phyloP scores from a whole-genome alignment of 2,797 vertebrate species.

The Acanthiza pusilla region DNA sequence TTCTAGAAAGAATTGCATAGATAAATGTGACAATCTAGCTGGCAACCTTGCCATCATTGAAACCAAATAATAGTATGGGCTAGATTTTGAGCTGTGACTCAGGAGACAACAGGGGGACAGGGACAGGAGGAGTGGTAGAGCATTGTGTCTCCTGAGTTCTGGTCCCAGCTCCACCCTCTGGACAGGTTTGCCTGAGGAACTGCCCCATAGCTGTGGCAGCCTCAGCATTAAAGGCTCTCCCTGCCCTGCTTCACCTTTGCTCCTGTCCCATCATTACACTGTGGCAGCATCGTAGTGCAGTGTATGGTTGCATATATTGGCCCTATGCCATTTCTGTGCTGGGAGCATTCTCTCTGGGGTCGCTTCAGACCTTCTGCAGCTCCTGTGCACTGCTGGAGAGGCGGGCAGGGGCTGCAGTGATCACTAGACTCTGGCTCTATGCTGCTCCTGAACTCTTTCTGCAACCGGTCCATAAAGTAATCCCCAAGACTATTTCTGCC shows the following conservation, averaged over 20 bases:
- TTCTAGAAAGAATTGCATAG: not conserved
- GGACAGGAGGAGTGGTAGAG: not conserved
- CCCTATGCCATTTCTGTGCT: constrained; percentile 32
- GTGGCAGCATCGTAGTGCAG: not conserved
- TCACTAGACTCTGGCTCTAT: constrained; percentile 7
- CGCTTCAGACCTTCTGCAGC: not conserved
- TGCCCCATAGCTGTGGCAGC: not conserved
- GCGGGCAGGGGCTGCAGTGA: not conserved
- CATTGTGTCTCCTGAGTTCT: not conserved
- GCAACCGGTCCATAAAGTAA: constrained; percentile 75
- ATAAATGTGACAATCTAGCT: not conserved
- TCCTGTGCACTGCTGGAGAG: constrained; percentile 33
- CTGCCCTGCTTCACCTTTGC: constrained; percentile 21
- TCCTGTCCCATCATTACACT: not conserved
- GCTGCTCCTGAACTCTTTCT: constrained; percentile 65
- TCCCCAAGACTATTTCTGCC: constrained; percentile 71
- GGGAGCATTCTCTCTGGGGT: constrained; percentile 13
- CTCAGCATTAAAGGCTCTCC: constrained; percentile 7
- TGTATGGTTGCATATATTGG: constrained; percentile 36
- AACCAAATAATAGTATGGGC: not conserved
- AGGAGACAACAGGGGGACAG: not conserved
- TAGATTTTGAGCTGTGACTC: not conserved
- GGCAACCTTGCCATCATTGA: not conserved
- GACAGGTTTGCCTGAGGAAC: not conserved
- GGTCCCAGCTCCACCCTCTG: not conserved